Conservation (phyloP, 2,888 invertebrate species). For the Spodoptera littoralis region DNA sequence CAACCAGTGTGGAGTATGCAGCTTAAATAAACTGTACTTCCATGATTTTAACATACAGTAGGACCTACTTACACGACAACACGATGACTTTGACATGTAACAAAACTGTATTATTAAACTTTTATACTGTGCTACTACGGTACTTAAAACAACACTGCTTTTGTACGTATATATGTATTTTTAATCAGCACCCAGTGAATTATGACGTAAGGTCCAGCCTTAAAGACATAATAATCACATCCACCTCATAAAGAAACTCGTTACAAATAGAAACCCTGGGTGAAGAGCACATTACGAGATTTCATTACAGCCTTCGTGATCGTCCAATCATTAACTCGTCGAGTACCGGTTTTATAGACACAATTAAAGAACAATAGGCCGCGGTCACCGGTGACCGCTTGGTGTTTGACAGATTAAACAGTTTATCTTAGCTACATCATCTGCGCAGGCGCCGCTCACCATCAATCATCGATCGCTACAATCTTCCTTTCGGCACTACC, state of each 20-base stretch:
- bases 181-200: neutral
- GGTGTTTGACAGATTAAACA: too few species aligned
- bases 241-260: constrained; percentile 21
- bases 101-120: too few species aligned
- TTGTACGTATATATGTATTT: neutral
- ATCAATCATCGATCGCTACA: constrained; percentile 44
- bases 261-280: constrained; percentile 29
- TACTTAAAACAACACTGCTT: too few species aligned
- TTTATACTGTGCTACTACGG: too few species aligned
- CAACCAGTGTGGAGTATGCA: too few species aligned
- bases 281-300: constrained; percentile 38
- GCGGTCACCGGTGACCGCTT: too few species aligned
- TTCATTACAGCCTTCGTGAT: constrained; percentile 25
- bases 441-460: constrained; percentile 8
- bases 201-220: neutral
- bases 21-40: too few species aligned
- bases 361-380: too few species aligned
- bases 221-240: neutral
- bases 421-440: constrained; percentile 40
- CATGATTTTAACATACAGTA: too few species aligned
- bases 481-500: constrained; percentile 52
- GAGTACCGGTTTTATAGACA: too few species aligned
- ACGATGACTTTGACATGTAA: too few species aligned
- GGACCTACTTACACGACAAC: too few species aligned
- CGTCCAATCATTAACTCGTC: constrained; percentile 32